Evolutionary conservation across 2,888 invertebrate genomes (phyloP).

Genomic region (Agrotis exclamationis): DNA sequence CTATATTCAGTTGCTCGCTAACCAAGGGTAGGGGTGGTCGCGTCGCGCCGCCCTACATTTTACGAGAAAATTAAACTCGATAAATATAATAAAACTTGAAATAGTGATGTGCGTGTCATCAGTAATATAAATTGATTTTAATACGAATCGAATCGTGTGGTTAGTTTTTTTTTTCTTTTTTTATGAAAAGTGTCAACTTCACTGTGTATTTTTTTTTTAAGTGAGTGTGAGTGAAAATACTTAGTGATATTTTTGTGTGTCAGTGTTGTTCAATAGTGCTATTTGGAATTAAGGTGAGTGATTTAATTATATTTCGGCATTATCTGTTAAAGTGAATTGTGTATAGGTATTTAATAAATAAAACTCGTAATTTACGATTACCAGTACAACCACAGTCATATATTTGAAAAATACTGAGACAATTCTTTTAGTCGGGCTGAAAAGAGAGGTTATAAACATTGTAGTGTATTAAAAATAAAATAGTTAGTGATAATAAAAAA

Average conservation of each 20-base stretch:
- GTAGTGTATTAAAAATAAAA: too few species aligned
- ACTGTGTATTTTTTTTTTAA: constrained; percentile 21
- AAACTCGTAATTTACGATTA: too few species aligned
- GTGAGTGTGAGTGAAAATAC: constrained; percentile 48
- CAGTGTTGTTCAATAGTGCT: constrained; percentile 30
- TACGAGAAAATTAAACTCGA: constrained; percentile 47
- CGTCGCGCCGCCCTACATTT: constrained; percentile 22
- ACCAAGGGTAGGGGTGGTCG: constrained; percentile 50
- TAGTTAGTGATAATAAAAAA: too few species aligned
- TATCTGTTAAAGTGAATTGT: neutral
- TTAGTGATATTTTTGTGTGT: constrained; percentile 50
- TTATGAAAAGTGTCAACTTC: constrained; percentile 11
- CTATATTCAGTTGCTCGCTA: constrained; percentile 51
- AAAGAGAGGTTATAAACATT: too few species aligned
- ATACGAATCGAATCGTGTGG: constrained; percentile 15
- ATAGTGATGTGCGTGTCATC: constrained; percentile 43
- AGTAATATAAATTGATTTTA: constrained; percentile 16
- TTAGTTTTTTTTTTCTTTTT: neutral
- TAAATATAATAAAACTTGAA: constrained; percentile 36
- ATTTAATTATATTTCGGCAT: neutral
- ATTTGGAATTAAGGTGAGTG: constrained; percentile 51
- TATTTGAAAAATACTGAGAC: neutral
- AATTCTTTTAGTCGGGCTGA: neutral
- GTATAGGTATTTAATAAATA: too few species aligned
- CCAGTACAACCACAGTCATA: neutral